Percentiles rank a stretch among this genome's conserved stretches.
Conservation (phyloP, 2,888 invertebrate species). For the Clivina fossor region DNA sequence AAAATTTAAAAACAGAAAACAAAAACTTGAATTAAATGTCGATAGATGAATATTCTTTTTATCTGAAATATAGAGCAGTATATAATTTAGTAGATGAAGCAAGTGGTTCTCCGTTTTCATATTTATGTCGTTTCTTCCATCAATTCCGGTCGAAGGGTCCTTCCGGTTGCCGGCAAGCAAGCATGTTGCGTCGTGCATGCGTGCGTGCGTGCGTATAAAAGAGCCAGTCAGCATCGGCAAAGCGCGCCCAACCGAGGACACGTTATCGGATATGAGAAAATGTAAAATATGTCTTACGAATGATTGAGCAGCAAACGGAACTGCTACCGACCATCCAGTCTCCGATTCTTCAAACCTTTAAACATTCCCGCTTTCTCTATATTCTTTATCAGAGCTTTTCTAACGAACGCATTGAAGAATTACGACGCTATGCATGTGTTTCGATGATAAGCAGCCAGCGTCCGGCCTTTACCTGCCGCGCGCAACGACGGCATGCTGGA, state of each 20-base stretch:
- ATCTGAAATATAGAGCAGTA: too few species aligned
- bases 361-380: too few species aligned
- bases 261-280: slow-evolving; percentile 28
- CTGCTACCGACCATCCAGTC: neutral
- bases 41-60: too few species aligned
- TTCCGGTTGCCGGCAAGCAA: neutral
- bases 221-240: slow-evolving; percentile 22
- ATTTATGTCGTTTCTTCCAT: slow-evolving; percentile 18
- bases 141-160: slow-evolving; percentile 11
- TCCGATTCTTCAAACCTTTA: too few species aligned
- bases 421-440: slow-evolving; percentile 4
- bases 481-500: neutral
- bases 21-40: too few species aligned
- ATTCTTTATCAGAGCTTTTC: too few species aligned
- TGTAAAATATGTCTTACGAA: slow-evolving; percentile 31
- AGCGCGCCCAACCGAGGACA: slow-evolving; percentile 3
- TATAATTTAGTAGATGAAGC: too few species aligned
- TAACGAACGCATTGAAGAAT: too few species aligned
- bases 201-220: slow-evolving; percentile 14
- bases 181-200: too few species aligned
- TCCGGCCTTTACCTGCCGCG: slow-evolving; percentile 17
- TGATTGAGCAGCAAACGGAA: slow-evolving; percentile 30
- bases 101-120: slow-evolving; percentile 15
- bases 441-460: slow-evolving; percentile 14
- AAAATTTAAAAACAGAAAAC: too few species aligned